Conservation (phyloP, 2,888 invertebrate genomes). For the Andrena marginata region DNA sequence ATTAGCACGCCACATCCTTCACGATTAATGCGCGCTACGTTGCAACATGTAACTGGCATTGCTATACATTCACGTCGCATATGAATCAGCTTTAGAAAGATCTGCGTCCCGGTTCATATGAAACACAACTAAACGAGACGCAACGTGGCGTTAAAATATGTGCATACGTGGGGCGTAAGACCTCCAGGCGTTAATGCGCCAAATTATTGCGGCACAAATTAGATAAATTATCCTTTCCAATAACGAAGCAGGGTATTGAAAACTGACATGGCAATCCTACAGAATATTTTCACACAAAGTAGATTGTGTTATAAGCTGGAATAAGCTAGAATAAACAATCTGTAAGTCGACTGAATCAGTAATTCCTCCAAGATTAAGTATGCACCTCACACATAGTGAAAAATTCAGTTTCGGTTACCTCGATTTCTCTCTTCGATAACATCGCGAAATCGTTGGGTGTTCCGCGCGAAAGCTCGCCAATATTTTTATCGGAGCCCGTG, state of each 20-base stretch:
- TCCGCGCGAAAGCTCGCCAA: slow-evolving; percentile 1
- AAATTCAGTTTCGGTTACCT: not conserved
- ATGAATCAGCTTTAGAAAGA: slow-evolving; percentile 24
- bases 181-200: too few species aligned
- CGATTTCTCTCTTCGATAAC: not conserved
- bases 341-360: not conserved
- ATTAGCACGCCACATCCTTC: not conserved
- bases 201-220: not conserved
- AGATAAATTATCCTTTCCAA: not conserved
- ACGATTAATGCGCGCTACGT: not conserved
- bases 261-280: not conserved
- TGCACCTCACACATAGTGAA: not conserved
- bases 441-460: not conserved
- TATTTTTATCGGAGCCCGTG: slow-evolving; percentile 22
- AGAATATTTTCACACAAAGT: not conserved
- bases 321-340: too few species aligned
- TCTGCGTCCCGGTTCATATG: slow-evolving; percentile 21
- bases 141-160: not conserved
- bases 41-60: not conserved
- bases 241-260: not conserved
- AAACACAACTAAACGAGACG: slow-evolving; percentile 6
- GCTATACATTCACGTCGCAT: slow-evolving; percentile 2
- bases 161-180: not conserved
- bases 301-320: not conserved
- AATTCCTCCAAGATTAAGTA: not conserved